phyloP scores from a whole-genome alignment of 2,797 vertebrate species.

The Lagorchestes hirsutus region DNA sequence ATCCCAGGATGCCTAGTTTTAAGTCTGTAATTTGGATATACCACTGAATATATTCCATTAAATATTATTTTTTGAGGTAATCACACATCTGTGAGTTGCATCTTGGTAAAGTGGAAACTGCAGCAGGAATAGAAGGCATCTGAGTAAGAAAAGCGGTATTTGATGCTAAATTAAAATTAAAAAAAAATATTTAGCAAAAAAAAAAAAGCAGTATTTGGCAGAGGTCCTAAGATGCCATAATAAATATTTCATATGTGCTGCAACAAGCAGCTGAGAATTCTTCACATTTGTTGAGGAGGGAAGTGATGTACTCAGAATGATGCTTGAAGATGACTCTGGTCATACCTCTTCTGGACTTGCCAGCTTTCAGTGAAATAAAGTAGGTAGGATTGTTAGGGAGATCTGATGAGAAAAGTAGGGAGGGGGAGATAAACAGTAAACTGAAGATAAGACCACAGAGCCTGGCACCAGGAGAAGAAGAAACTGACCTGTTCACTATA shows the following conservation, averaged over 20 bases:
- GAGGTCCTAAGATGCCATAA: not conserved
- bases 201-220: not conserved
- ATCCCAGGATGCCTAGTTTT: not conserved
- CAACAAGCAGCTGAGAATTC: not conserved
- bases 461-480: not conserved
- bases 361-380: not conserved
- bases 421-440: not conserved
- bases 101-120: slow-evolving; percentile 43
- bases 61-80: slow-evolving; percentile 27
- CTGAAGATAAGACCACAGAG: not conserved
- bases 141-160: not conserved
- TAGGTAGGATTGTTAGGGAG: not conserved
- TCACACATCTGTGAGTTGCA: slow-evolving; percentile 18
- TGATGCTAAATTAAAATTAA: no score
- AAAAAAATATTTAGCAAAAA: no score
- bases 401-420: not conserved
- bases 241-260: slow-evolving; percentile 30
- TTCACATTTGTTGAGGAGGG: not conserved
- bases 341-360: not conserved
- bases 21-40: not conserved
- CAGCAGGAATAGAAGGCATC: not conserved
- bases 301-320: not conserved
- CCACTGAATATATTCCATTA: not conserved
- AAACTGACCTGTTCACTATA: not conserved
- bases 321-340: not conserved